Percentiles rank a stretch among this genome's conserved stretches.
Conservation (phyloP, 2,113 vertebrate species). For the Serinus canaria region DNA sequence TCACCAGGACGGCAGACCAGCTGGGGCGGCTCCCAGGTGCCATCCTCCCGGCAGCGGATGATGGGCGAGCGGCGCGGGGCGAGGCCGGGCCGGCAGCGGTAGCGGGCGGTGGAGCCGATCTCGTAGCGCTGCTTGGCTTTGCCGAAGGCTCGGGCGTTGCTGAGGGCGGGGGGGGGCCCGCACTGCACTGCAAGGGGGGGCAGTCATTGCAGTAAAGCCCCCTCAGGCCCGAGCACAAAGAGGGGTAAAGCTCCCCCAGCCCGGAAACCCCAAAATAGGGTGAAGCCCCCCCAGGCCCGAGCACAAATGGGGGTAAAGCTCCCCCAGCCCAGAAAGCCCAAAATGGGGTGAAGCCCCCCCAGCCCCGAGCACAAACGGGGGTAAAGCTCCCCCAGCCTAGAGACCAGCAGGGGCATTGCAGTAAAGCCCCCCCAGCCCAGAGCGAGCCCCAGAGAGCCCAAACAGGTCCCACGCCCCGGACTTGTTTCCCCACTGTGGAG, state of each 20-base stretch:
- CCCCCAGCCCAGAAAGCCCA: too few species aligned
- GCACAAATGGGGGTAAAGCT: too few species aligned
- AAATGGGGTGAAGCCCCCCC: too few species aligned
- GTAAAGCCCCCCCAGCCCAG: too few species aligned
- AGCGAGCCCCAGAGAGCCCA: background rate
- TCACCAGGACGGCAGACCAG: constrained; percentile 83
- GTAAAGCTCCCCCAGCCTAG: too few species aligned
- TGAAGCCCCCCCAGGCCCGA: too few species aligned
- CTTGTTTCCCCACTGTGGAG: rapidly evolving
- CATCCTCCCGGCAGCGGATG: constrained; percentile 80
- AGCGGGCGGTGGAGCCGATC: constrained; percentile 79
- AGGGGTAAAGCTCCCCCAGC: too few species aligned
- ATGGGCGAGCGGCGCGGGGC: constrained; percentile 81
- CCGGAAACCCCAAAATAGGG: too few species aligned
- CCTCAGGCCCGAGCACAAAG: too few species aligned
- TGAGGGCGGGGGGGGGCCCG: constrained; percentile 76
- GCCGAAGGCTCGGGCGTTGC: constrained; percentile 79
- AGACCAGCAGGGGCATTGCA: background rate
- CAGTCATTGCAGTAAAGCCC: background rate
- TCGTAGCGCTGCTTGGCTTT: constrained; percentile 78
- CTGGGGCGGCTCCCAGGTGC: constrained; percentile 84
- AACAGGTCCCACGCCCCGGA: rapidly evolving
- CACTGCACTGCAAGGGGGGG: constrained; percentile 72
- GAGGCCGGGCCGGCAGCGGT: constrained; percentile 82
- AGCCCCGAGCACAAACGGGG: too few species aligned